These are phyloP conservation scores for Campoletis raptor DNA, from an alignment of 2,888 invertebrate genomes.

Conservation along the genomic window DNA sequence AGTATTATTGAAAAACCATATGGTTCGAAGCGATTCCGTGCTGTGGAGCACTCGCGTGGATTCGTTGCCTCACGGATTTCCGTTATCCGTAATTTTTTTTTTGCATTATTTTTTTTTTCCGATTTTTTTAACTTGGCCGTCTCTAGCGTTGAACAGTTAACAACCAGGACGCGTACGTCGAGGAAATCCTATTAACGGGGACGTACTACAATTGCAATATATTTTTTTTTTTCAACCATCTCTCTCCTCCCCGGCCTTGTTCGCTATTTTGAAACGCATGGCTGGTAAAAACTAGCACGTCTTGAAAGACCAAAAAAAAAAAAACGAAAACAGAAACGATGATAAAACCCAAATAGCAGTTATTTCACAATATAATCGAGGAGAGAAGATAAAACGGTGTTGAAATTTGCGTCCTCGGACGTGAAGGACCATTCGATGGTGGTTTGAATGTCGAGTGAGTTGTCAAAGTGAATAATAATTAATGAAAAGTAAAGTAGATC, in stretches of 20 bases:
- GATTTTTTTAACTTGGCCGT: conserved; percentile 2
- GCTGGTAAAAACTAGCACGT: conserved; percentile 10
- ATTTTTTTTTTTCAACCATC: conserved; percentile 14
- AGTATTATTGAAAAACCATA: conserved; percentile 36
- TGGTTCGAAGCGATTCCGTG: conserved; percentile 2
- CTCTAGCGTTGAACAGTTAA: conserved; percentile 41
- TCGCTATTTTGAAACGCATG: background rate
- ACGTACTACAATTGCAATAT: conserved; percentile 16
- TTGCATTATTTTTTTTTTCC: conserved; percentile 8
- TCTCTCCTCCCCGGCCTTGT: background rate
- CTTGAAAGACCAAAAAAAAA: background rate
- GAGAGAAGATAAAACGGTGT: background rate
- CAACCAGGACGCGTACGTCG: conserved; percentile 44
- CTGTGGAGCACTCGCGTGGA: background rate
- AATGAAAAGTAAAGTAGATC: background rate
- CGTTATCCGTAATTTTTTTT: conserved; percentile 30
- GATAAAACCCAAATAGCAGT: background rate
- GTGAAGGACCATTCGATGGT: background rate
- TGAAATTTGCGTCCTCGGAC: background rate
- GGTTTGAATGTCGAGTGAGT: background rate
- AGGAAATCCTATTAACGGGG: conserved; percentile 41
- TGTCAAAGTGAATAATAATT: background rate
- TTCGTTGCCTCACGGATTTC: conserved; percentile 31
- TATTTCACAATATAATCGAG: conserved; percentile 4
- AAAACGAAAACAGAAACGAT: background rate